A percentile compares a stretch with the other conserved stretches of the same genome.
Evolutionary conservation across 1,140 invertebrate genomes (phyloP).

Genomic region (Subanguina moxae): DNA sequence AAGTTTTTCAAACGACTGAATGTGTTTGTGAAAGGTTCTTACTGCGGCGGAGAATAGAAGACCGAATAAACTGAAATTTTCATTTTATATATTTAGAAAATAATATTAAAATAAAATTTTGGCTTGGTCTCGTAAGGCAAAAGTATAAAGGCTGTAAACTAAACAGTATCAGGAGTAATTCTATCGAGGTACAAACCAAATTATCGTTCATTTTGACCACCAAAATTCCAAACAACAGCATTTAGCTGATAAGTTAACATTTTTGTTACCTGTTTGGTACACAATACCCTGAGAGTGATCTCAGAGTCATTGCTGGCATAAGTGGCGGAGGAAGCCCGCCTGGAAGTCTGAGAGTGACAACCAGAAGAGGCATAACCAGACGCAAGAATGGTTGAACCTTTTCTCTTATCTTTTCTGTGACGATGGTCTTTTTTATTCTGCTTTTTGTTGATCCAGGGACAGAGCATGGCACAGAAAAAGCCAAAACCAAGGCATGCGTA

Average conservation of each 20-base stretch:
- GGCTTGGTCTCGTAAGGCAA: too few species aligned
- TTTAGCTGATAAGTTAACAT: too few species aligned
- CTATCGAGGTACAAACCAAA: too few species aligned
- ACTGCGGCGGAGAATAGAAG: neutral
- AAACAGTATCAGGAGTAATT: too few species aligned
- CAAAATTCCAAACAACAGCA: too few species aligned
- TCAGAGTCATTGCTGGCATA: conserved; percentile 16
- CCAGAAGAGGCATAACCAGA: neutral
- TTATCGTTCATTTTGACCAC: too few species aligned
- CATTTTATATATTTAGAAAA: neutral
- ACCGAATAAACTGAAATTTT: neutral
- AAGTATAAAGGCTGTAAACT: too few species aligned
- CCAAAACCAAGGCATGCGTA: conserved; percentile 19
- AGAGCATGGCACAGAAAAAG: conserved; percentile 32
- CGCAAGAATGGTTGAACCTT: neutral
- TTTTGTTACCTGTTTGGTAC: conserved; percentile 2
- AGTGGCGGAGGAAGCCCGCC: conserved; percentile 10
- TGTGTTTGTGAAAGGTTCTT: neutral
- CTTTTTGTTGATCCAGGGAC: conserved; percentile 28
- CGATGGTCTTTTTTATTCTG: neutral
- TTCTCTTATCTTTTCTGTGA: neutral
- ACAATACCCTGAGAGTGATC: neutral
- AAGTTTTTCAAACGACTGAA: neutral
- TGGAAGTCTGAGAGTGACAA: neutral
- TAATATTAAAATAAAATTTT: neutral